Conservation (phyloP, 1,140 invertebrate species). For the Drosophila azteca region DNA sequence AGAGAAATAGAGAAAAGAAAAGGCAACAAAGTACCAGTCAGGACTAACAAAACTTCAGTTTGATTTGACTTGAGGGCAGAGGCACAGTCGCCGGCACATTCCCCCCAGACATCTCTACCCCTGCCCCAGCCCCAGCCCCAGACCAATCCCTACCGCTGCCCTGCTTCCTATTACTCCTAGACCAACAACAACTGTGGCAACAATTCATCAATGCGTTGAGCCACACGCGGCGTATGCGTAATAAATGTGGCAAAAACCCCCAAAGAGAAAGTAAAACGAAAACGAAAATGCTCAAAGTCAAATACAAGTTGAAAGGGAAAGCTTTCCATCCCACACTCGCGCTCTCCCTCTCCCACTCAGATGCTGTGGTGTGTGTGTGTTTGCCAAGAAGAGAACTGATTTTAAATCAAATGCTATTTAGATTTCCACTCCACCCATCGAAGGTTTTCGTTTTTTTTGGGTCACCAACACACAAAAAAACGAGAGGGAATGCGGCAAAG, state of each 20-base stretch:
- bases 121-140: too few relatives aligned
- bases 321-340: too few relatives aligned
- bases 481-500: too few relatives aligned
- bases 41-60: constrained; percentile 52
- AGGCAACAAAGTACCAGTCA: constrained; percentile 46
- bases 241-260: constrained; percentile 35
- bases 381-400: constrained; percentile 22
- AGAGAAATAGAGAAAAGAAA: constrained; percentile 4
- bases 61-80: constrained; percentile 56
- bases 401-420: constrained; percentile 43
- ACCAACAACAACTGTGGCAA: constrained; percentile 34
- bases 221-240: constrained; percentile 71
- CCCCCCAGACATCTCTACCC: background rate
- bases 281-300: constrained; percentile 22
- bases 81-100: background rate
- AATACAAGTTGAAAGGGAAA: constrained; percentile 9
- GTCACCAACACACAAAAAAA: constrained; percentile 11
- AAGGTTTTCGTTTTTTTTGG: background rate
- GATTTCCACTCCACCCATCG: constrained; percentile 13
- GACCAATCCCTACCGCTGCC: background rate
- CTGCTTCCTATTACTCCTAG: background rate
- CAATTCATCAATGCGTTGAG: constrained; percentile 73
- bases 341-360: too few relatives aligned
- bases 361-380: constrained; percentile 5
- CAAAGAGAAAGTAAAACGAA: constrained; percentile 15